Percentiles rank a stretch among this genome's conserved stretches.
These are phyloP conservation scores for Hesperia comma DNA, from an alignment of 2,888 invertebrate genomes.

Conservation along the genomic window DNA sequence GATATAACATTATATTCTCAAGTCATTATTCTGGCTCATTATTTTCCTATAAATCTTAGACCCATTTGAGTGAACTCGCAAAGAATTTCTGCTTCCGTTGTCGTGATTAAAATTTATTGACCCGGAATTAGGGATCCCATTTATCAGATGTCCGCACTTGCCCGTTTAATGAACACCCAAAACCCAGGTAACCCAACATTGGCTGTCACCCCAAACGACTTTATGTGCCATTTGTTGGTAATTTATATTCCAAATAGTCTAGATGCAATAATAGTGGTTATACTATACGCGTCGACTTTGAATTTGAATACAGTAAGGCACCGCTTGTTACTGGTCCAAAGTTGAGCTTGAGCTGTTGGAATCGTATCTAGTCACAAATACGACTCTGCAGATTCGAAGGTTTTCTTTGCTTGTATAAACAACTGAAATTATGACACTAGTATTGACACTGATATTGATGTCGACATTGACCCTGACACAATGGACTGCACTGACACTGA, in stretches of 20 bases:
- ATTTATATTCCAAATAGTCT: background rate
- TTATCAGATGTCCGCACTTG: constrained; percentile 12
- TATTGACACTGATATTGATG: too few relatives aligned
- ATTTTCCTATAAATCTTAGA: background rate
- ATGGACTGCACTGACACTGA: too few relatives aligned
- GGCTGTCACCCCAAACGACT: background rate
- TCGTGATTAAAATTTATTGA: constrained; percentile 7
- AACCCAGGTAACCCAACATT: constrained; percentile 9
- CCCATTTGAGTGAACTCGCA: constrained; percentile 2
- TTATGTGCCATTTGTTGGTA: constrained; percentile 1
- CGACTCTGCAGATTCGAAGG: too few relatives aligned
- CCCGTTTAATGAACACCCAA: constrained; percentile 6
- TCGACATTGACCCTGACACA: too few relatives aligned
- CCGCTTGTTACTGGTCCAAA: too few relatives aligned
- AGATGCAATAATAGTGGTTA: too few relatives aligned
- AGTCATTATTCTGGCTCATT: background rate
- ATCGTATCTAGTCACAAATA: too few relatives aligned
- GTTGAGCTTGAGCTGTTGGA: too few relatives aligned
- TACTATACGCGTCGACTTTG: too few relatives aligned
- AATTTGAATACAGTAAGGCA: too few relatives aligned
- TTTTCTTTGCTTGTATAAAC: too few relatives aligned
- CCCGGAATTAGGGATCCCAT: constrained; percentile 8
- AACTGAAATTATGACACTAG: too few relatives aligned
- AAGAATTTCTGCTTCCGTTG: constrained; percentile 7
- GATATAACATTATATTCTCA: background rate